Evolutionary conservation across 2,888 invertebrate genomes (phyloP).

Genomic region (Papilio demoleus): DNA sequence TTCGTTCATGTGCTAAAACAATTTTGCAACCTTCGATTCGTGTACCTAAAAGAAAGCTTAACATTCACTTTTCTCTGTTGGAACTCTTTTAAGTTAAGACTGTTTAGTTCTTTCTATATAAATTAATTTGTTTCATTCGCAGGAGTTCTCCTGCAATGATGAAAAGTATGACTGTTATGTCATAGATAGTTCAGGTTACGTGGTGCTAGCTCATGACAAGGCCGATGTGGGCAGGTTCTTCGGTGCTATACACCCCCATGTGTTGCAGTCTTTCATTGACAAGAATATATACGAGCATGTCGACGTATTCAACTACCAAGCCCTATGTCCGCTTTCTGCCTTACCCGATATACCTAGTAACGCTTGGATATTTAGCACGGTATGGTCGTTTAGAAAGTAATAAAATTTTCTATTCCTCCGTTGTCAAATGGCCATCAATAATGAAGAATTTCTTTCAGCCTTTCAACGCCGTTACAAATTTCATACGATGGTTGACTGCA

Average conservation of each 20-base stretch:
- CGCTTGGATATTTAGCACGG: constrained; percentile 65
- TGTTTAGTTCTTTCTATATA: no score
- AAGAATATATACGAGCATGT: constrained; percentile 89
- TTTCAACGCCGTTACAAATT: constrained; percentile 60
- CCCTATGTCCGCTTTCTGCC: constrained; percentile 83
- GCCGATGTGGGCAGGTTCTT: constrained; percentile 92
- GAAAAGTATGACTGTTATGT: constrained; percentile 90
- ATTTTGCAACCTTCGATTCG: neutral
- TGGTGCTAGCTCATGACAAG: constrained; percentile 87
- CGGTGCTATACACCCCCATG: constrained; percentile 90
- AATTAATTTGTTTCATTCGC: constrained; percentile 44
- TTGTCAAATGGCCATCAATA: no score
- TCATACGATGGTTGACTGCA: constrained; percentile 67
- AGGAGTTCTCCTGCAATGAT: constrained; percentile 77
- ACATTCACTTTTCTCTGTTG: no score
- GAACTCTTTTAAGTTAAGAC: neutral
- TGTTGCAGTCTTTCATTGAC: constrained; percentile 89
- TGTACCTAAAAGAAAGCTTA: neutral
- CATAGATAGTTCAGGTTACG: constrained; percentile 96
- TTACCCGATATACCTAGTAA: constrained; percentile 52
- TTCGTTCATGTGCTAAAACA: neutral
- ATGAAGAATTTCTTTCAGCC: constrained; percentile 59
- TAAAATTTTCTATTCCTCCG: no score
- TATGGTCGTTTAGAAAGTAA: no score
- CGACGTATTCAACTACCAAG: constrained; percentile 93